Percentiles rank a stretch among this genome's conserved stretches.
Evolutionary conservation across 2,888 invertebrate species (phyloP).

Genomic region (Thelaira solivaga): DNA sequence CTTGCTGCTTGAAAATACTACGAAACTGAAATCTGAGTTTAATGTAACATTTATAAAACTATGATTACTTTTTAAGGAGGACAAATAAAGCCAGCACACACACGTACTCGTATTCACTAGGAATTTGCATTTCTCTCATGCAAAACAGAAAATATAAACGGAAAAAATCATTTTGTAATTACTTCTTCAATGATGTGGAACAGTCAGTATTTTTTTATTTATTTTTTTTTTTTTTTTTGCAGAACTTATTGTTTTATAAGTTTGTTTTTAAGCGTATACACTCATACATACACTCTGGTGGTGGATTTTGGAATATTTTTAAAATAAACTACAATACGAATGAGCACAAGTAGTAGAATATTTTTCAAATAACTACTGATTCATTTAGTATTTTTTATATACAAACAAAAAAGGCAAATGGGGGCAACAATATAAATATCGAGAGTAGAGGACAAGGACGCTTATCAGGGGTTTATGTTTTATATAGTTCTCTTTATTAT

Average conservation of each 20-base stretch:
- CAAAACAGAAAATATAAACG: slow-evolving; percentile 1
- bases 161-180: slow-evolving; percentile 64
- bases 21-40: slow-evolving; percentile 36
- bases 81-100: slow-evolving; percentile 13
- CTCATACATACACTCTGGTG: not conserved
- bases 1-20: not conserved
- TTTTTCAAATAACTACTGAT: slow-evolving; percentile 37
- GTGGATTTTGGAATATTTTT: slow-evolving; percentile 34
- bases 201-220: slow-evolving; percentile 58
- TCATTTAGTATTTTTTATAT: slow-evolving; percentile 14
- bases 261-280: slow-evolving; percentile 8
- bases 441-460: slow-evolving; percentile 32
- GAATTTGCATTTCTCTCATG: not conserved
- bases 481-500: not conserved
- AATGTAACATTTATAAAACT: slow-evolving; percentile 54
- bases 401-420: not conserved
- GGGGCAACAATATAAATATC: slow-evolving; percentile 28
- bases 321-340: slow-evolving; percentile 26
- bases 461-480: not conserved
- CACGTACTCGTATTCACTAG: not conserved
- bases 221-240: slow-evolving; percentile 4
- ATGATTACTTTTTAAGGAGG: slow-evolving; percentile 61
- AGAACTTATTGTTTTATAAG: slow-evolving; percentile 51
- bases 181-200: slow-evolving; percentile 71
- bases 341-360: slow-evolving; percentile 35